phyloP scores from a whole-genome alignment of 2,113 vertebrate genomes.

The Chauna torquata region DNA sequence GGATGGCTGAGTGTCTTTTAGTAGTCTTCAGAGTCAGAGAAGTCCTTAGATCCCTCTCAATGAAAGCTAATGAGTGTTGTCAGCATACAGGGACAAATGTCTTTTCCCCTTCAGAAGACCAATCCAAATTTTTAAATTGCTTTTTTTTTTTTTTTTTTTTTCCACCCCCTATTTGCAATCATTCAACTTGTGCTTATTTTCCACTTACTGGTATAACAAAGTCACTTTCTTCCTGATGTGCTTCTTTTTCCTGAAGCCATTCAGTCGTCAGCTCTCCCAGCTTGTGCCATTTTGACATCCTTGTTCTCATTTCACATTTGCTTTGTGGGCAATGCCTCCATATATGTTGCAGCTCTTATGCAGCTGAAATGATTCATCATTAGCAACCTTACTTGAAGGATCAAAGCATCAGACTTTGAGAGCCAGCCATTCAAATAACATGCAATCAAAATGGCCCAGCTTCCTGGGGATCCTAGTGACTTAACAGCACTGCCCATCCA shows the following conservation, averaged over 20 bases:
- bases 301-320: neutral
- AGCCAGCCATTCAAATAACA: neutral
- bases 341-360: neutral
- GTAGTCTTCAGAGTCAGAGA: neutral
- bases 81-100: neutral
- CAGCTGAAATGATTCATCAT: neutral
- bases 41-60: neutral
- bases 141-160: neutral
- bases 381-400: neutral
- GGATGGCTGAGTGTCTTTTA: neutral
- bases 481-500: neutral
- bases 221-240: neutral
- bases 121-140: neutral
- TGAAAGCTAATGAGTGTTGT: neutral
- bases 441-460: neutral
- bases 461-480: neutral
- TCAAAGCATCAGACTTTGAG: neutral
- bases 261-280: neutral
- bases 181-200: neutral
- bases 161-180: too few species aligned
- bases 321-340: neutral
- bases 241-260: neutral
- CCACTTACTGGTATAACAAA: neutral
- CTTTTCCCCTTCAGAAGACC: neutral
- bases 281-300: neutral